Base-by-base conservation (phyloP, 1,140 invertebrate genomes). In the Triops longicaudatus region DNA sequence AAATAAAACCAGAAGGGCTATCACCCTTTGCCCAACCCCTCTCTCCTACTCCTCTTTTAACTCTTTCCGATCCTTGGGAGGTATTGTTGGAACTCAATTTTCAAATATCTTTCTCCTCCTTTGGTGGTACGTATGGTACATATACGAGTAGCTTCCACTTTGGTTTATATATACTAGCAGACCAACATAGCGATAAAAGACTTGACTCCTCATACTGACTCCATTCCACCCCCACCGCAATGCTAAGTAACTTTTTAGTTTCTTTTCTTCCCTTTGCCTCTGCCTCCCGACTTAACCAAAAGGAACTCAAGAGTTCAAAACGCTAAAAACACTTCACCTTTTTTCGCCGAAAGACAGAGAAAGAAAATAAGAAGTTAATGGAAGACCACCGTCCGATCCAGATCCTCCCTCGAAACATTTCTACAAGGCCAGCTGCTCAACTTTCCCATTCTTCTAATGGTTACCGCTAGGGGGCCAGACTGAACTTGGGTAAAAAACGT, bases 41-140 rank as follows among this genome's bases (percentile, higher is more conserved):
- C 31, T 7, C 7, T 37, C 7, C 31, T 37, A 2, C 7, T 37
- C 7, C 31, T 37, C 31, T 37, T 37, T 37, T 37, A 37, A 37
- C 31, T 37, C 31, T 63, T 63, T 63, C 50, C 17, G 50, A 63
- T 63, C 50, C 50, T 63, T 63, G 50, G 50, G 50, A 63, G 50
- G 50, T 63, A 63, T 63, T 63, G 50, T 63, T 63, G 50, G 50
- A 63, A 63, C 50, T 63, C 50, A 63, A 63, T 63, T 14, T 63
- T 63, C 50, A 63, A 63, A 63, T 63, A 63, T 63, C 50, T 63
- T 63, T 14, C 31, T 37, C 31, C 31, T 37, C 31, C 31, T 37
- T 37, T 37, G 31, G 31, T 37, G 31, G 31, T 37, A 37, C 31
- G 2, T 37, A 37, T 37, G 31, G 31, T 37, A 37, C 31, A 2